Evolutionary conservation across 1,140 invertebrate genomes (phyloP).

Genomic region (Ylistrum balloti): DNA sequence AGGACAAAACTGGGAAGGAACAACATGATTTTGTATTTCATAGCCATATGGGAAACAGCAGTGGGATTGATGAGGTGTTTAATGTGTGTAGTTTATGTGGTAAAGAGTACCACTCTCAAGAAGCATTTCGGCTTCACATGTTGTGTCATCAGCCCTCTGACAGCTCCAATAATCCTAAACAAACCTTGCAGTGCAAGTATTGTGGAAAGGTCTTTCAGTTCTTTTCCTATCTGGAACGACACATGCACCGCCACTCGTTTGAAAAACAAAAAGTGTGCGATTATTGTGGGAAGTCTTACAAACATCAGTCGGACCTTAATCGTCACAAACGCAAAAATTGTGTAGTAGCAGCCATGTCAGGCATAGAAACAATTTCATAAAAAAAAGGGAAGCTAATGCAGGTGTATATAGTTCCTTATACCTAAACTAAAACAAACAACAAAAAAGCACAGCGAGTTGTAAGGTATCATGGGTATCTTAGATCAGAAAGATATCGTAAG

Average conservation of each 20-base stretch:
- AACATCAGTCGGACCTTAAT: background rate
- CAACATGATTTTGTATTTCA: background rate
- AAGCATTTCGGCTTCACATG: background rate
- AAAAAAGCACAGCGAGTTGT: background rate
- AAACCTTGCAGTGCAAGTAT: background rate
- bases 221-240: background rate
- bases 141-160: background rate
- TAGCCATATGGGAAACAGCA: background rate
- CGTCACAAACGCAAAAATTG: background rate
- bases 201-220: background rate
- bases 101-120: background rate
- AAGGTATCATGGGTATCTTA: too few relatives aligned
- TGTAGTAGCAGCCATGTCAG: background rate
- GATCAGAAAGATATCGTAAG: too few relatives aligned
- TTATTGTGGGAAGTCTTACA: background rate
- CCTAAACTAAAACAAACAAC: too few relatives aligned
- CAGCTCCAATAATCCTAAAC: background rate
- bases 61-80: background rate
- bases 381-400: too few relatives aligned
- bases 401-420: too few relatives aligned
- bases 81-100: constrained; percentile 12
- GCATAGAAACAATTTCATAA: background rate
- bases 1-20: background rate
- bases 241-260: background rate
- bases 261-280: background rate